Conservation (phyloP, 1,140 invertebrate species). For the Choristoneura fumiferana region DNA sequence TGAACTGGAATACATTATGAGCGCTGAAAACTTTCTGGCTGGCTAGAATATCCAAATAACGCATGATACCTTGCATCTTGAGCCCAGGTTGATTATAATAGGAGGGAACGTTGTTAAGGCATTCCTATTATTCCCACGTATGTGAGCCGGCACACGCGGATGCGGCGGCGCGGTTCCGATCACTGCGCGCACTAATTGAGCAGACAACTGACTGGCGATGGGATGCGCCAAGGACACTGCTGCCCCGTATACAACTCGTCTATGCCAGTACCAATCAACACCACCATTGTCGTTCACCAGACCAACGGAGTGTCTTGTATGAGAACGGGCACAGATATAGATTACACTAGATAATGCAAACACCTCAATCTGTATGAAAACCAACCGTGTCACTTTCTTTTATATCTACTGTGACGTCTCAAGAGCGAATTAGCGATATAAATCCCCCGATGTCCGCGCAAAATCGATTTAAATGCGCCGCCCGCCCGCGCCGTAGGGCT, state of each 20-base stretch:
- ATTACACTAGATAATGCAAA: too few relatives aligned
- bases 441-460: too few relatives aligned
- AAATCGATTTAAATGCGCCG: too few relatives aligned
- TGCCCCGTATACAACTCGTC: not conserved
- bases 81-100: slow-evolving; percentile 27
- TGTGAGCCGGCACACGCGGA: slow-evolving; percentile 40
- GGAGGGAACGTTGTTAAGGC: slow-evolving; percentile 40
- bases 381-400: too few relatives aligned
- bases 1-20: too few relatives aligned
- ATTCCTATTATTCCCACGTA: slow-evolving; percentile 72
- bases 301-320: not conserved
- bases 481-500: too few relatives aligned
- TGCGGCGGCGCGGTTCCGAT: slow-evolving; percentile 61
- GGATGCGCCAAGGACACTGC: slow-evolving; percentile 32
- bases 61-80: not conserved
- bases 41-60: too few relatives aligned
- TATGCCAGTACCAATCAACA: not conserved
- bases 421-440: too few relatives aligned
- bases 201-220: slow-evolving; percentile 42
- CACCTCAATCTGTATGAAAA: too few relatives aligned
- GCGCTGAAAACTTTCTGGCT: too few relatives aligned
- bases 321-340: too few relatives aligned
- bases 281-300: not conserved
- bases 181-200: slow-evolving; percentile 62
- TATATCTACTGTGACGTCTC: too few relatives aligned